Evolutionary conservation across 1,140 invertebrate genomes (phyloP), one percentile per base, ranked within the genome.

Genomic region (Tetragnatha versicolor): DNA sequence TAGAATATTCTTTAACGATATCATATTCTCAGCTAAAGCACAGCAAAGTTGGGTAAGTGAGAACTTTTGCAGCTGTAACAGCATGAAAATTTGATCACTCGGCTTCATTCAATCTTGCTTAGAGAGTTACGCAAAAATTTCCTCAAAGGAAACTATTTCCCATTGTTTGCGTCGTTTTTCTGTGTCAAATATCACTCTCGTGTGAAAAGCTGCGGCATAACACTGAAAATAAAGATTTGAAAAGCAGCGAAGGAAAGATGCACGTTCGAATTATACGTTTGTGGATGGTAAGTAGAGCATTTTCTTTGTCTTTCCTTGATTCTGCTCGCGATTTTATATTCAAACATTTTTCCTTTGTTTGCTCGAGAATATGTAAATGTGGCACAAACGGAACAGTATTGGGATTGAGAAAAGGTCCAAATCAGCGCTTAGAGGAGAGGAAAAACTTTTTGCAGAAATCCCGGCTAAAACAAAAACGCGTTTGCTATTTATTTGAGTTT

Each of bases 211-310:
- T 47, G 39, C 33, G 61, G 73, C 60, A 77, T 77, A 77, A 77
- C 61, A 63, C 61, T 75, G 72, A 47, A 78, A 66, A 75, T 61
- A 72, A 55, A 61, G 33, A 49, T 42, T 31, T 25, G 17, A 25
- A 77, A 77, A 77, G 66, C 69, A 77, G 66, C 69, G 12, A 37
- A 53, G 49, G 42, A 73, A 60, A 60, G 39, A 51, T 45, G 72
- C 72, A 77, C 73, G 49, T 77, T 77, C 55, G 73, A 77, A 77
- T 77, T 77, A 77, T 77, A 77, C 73, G 73, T 77, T 77, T 66
- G 45, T 77, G 73, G 61, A 77, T 77, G 60, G 61, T 39, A 66
- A 66, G 61, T 42, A 53, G 73, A 77, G 31, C 47, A 55, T 77
- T 77, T 77, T 77, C 73, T 77, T 77, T 77, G 73, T 53, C 45